phyloP scores from a whole-genome alignment of 2,113 vertebrate genomes.

The Chiloscyllium plagiosum region DNA sequence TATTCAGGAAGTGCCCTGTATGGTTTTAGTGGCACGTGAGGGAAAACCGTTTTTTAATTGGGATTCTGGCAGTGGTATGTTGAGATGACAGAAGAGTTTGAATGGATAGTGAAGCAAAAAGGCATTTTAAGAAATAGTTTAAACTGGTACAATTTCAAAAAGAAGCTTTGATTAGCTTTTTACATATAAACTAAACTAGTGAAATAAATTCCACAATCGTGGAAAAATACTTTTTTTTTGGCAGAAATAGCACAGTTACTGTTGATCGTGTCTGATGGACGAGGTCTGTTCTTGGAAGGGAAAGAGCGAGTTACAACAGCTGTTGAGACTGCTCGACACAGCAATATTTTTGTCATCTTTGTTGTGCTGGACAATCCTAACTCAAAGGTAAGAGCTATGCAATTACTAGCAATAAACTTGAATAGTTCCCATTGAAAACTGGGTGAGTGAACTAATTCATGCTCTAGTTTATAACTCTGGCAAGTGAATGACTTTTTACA shows the following conservation, averaged over 20 bases:
- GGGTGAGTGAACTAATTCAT: neutral
- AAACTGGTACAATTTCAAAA: neutral
- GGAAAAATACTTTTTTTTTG: neutral
- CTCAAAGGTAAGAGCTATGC: constrained; percentile 71
- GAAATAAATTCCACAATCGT: neutral
- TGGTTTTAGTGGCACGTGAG: neutral
- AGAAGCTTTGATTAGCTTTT: neutral
- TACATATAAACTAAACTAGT: neutral
- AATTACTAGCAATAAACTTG: neutral
- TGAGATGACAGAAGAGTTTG: neutral
- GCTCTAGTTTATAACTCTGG: too few species aligned
- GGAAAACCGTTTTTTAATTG: neutral
- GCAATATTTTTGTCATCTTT: constrained; percentile 91
- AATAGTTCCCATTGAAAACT: neutral
- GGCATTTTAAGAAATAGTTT: neutral
- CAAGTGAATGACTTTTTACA: too few species aligned
- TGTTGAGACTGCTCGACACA: constrained; percentile 67
- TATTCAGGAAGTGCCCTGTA: neutral
- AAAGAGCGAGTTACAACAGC: constrained; percentile 83
- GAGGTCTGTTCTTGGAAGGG: constrained; percentile 90
- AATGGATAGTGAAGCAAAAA: neutral
- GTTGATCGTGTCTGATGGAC: constrained; percentile 86
- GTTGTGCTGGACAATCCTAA: constrained; percentile 88
- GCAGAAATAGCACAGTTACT: constrained; percentile 86
- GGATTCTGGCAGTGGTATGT: neutral